A percentile compares a stretch with the other conserved stretches of the same genome.
These are phyloP conservation scores for Pectinophora gossypiella DNA, from an alignment of 1,140 invertebrate species.

Conservation along the genomic window DNA sequence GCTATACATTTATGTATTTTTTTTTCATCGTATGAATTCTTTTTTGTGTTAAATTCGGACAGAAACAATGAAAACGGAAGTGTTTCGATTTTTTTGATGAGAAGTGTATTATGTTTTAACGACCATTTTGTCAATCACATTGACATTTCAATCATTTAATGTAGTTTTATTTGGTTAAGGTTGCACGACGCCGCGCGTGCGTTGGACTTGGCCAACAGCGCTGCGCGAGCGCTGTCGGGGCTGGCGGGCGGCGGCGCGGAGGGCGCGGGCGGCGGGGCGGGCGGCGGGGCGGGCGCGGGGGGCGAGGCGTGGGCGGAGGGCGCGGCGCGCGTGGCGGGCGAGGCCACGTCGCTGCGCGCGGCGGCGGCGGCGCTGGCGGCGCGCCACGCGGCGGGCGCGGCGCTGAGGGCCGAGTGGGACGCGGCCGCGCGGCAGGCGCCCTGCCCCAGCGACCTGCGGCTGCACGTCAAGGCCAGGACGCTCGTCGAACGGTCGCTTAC, in stretches of 20 bases:
- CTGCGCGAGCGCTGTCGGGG: constrained; percentile 11
- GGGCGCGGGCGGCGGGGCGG: constrained; percentile 47
- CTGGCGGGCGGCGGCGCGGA: constrained; percentile 21
- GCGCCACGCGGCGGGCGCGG: constrained; percentile 74
- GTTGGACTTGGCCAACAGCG: constrained; percentile 21
- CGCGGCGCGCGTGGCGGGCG: constrained; percentile 24
- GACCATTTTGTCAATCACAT: no score
- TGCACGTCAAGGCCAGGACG: constrained; percentile 83
- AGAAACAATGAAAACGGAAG: no score
- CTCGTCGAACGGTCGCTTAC: constrained; percentile 81
- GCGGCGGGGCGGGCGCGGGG: constrained; percentile 76
- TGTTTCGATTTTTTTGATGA: no score
- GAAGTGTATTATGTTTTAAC: no score
- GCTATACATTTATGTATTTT: no score
- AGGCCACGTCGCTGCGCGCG: constrained; percentile 38
- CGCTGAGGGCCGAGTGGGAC: constrained; percentile 76
- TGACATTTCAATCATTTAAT: no score
- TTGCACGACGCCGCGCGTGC: constrained; percentile 32
- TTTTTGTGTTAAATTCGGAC: no score
- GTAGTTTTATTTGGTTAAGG: no score
- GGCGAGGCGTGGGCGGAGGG: constrained; percentile 32
- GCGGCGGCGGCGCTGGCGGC: constrained; percentile 34
- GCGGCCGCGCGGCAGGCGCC: constrained; percentile 70
- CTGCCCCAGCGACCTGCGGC: constrained; percentile 80
- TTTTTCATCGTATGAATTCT: no score